Evolutionary conservation across 2,888 invertebrate genomes (phyloP).

Genomic region (Acanthosepion pharaonis): DNA sequence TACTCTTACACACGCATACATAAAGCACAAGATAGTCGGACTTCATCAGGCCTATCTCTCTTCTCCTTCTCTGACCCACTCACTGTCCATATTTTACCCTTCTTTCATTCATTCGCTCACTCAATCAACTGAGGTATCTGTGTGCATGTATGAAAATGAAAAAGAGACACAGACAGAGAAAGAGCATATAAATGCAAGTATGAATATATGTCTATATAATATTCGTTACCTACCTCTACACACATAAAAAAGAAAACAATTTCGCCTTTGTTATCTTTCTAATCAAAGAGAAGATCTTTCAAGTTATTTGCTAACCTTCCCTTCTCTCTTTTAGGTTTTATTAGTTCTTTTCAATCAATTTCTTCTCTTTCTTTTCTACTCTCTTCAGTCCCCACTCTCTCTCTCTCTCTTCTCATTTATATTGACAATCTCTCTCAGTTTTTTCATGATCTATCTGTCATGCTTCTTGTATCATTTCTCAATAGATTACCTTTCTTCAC

Average conservation of each 20-base stretch:
- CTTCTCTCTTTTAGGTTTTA: background rate
- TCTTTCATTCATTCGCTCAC: background rate
- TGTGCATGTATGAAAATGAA: too few species aligned
- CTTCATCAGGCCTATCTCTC: background rate
- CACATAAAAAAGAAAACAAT: background rate
- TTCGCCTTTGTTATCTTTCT: background rate
- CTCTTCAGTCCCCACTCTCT: too few species aligned
- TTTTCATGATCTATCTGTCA: background rate
- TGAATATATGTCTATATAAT: too few species aligned
- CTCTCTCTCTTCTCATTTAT: background rate
- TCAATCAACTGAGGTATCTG: background rate
- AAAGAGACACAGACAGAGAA: too few species aligned
- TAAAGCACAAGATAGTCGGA: background rate
- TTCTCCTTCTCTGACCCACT: background rate
- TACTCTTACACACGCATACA: conserved; percentile 16
- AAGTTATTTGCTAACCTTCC: background rate
- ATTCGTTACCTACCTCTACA: background rate
- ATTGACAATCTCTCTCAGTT: background rate
- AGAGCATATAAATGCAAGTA: too few species aligned
- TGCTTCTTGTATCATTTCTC: background rate
- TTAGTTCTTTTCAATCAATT: background rate
- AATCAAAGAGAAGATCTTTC: background rate
- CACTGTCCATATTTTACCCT: background rate
- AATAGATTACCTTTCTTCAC: background rate
- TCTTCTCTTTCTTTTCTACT: background rate